Base-by-base conservation (phyloP, 2,113 vertebrate species). In the Cyprinodon tularosa region DNA sequence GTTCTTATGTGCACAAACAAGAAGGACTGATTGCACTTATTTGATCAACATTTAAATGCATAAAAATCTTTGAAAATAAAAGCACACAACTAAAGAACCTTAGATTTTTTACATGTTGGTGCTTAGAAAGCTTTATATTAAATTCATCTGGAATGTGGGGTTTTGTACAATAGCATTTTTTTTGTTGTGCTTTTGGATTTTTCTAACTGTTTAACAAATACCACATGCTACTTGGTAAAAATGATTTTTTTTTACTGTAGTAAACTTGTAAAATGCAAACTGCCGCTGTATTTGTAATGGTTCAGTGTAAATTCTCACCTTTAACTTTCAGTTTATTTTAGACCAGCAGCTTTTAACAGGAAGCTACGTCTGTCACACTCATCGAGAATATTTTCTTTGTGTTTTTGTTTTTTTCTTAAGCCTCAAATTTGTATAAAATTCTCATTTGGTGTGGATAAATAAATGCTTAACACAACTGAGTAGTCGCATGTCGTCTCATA, bases 91-190 rank as follows among this genome's bases (percentile, higher is more conserved):
- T 61, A 59, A 60, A 47, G 29, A 22, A 82, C 80, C 64, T 86
- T 71, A 48, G 14, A 22, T 63, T 60, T 15, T 78, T 29, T 29
- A 2, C 29, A 29, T 29, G 29, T 10, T 75, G 80, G 83, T 89
- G 86, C 83, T 87, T 71, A 84, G 66, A 82, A 73, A 62, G n/a
- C 61, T 82, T 84, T 66, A 71, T 81, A 62, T 74, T 5, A 12
- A 72, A 74, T 85, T 66, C n/a, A 2, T 12, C 11, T 61, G 63
- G 17, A 53, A 29, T 66, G 17, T 22, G 12, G 8, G 11, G 72
- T 80, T 74, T 81, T 91, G 86, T 93, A 90, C 72, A 89, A 72
- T 80, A 75, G 60, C 75, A n/a, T 88, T 85, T 89, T 84, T 89
- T 71, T 68, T 48, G 72, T 69, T 3, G 4, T 1, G 45, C 20